phyloP scores from a whole-genome alignment of 2,888 invertebrate genomes.

The Beris chalybata region DNA sequence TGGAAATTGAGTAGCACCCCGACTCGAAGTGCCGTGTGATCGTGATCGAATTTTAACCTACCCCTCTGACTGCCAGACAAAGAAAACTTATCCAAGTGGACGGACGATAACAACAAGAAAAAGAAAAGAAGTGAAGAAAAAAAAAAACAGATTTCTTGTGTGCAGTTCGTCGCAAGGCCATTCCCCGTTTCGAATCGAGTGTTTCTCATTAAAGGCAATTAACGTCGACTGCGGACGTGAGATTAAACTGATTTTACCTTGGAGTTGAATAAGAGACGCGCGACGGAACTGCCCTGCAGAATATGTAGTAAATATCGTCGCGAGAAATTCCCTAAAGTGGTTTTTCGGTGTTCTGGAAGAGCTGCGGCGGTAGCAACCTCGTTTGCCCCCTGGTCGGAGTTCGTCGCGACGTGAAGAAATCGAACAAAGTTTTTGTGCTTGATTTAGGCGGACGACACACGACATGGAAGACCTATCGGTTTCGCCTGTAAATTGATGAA shows the following conservation, averaged over 20 bases:
- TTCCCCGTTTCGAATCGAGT: neutral
- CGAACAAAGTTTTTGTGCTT: too few relatives aligned
- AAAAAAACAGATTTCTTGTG: slow-evolving; percentile 8
- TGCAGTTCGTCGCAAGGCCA: slow-evolving; percentile 2
- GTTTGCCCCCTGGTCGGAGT: neutral
- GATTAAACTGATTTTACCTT: slow-evolving; percentile 10
- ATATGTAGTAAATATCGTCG: neutral
- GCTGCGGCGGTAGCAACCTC: neutral
- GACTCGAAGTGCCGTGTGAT: slow-evolving; percentile 5
- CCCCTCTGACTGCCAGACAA: slow-evolving; percentile 17
- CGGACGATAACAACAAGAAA: slow-evolving; percentile 22
- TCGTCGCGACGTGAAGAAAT: neutral
- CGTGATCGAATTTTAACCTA: neutral
- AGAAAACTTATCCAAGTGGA: slow-evolving; percentile 10
- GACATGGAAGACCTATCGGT: slow-evolving; percentile 23
- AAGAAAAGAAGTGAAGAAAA: slow-evolving; percentile 14
- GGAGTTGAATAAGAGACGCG: slow-evolving; percentile 13
- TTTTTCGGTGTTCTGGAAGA: neutral
- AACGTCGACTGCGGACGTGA: slow-evolving; percentile 1
- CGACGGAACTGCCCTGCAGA: neutral
- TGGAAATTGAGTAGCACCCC: neutral
- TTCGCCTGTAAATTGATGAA: slow-evolving; percentile 25
- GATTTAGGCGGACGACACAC: neutral
- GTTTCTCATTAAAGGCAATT: slow-evolving; percentile 17
- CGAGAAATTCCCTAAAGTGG: neutral